Percentiles rank a stretch among this genome's conserved stretches.
Evolutionary conservation across 2,797 vertebrate genomes (phyloP).

Genomic region (Notolabrus celidotus): DNA sequence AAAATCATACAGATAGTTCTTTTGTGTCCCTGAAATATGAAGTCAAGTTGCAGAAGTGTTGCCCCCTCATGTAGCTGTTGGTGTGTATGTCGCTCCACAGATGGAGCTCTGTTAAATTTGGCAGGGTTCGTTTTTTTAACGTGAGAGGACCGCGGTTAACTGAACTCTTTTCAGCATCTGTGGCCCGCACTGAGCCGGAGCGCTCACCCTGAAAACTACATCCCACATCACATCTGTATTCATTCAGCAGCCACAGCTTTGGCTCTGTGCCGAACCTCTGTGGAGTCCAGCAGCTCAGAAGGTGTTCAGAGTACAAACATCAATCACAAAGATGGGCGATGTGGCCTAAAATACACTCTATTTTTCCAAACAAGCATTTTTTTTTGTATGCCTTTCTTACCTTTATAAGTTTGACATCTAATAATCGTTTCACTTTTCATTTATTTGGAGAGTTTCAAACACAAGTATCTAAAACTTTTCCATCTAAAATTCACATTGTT

Average conservation of each 20-base stretch:
- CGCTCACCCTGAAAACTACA: background rate
- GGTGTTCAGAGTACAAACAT: background rate
- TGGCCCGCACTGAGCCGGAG: background rate
- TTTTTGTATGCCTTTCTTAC: no score
- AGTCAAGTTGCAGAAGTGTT: background rate
- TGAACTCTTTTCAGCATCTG: background rate
- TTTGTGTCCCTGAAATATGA: background rate
- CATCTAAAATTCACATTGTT: no score
- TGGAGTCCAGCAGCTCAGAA: background rate
- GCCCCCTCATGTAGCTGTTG: background rate
- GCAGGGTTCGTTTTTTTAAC: background rate
- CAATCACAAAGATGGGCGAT: no score
- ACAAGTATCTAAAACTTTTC: no score
- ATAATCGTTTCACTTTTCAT: no score
- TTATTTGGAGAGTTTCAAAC: no score
- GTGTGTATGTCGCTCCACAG: background rate
- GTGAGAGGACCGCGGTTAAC: background rate
- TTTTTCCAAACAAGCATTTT: no score
- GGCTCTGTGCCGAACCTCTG: background rate
- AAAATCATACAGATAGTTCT: background rate
- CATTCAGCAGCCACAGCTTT: background rate
- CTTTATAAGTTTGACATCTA: no score
- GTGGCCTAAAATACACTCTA: no score
- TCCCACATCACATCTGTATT: background rate
- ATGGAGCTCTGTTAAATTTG: slow-evolving; percentile 19